Percentiles rank a stretch among this genome's conserved stretches.
These are phyloP conservation scores for Chloroclystis v-ata DNA, from an alignment of 2,888 invertebrate species.

Conservation along the genomic window DNA sequence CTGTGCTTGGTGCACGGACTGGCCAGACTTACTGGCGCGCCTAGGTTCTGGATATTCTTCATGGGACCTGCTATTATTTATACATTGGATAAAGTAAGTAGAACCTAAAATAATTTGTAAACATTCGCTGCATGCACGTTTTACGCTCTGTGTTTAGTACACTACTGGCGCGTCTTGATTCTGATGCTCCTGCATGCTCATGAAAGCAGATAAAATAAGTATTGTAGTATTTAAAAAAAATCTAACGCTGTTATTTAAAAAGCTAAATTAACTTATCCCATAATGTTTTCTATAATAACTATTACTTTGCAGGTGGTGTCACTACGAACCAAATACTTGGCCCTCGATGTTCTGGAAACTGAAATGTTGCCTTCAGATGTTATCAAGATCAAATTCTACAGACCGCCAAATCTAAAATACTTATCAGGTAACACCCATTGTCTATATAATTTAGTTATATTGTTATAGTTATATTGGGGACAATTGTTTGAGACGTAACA, in stretches of 20 bases:
- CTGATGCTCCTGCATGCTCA: too few species aligned
- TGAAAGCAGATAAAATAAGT: too few species aligned
- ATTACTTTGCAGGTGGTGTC: conserved; percentile 91
- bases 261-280: too few species aligned
- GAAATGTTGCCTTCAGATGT: conserved; percentile 96
- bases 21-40: conserved; percentile 92
- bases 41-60: conserved; percentile 96
- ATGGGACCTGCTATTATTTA: conserved; percentile 93
- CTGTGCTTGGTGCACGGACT: conserved; percentile 93
- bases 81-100: conserved; percentile 89
- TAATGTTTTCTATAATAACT: too few species aligned
- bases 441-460: not conserved
- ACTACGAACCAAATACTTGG: conserved; percentile 92
- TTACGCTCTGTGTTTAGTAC: too few species aligned
- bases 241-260: too few species aligned
- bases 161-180: too few species aligned
- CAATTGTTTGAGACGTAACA: too few species aligned
- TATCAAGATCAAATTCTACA: conserved; percentile 95
- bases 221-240: too few species aligned
- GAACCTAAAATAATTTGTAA: too few species aligned
- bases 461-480: too few species aligned
- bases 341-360: conserved; percentile 94
- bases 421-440: conserved; percentile 76
- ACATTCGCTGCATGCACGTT: too few species aligned
- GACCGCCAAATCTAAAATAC: conserved; percentile 96